Base-by-base conservation (phyloP, 2,797 vertebrate species). In the Moxostoma hubbsi region DNA sequence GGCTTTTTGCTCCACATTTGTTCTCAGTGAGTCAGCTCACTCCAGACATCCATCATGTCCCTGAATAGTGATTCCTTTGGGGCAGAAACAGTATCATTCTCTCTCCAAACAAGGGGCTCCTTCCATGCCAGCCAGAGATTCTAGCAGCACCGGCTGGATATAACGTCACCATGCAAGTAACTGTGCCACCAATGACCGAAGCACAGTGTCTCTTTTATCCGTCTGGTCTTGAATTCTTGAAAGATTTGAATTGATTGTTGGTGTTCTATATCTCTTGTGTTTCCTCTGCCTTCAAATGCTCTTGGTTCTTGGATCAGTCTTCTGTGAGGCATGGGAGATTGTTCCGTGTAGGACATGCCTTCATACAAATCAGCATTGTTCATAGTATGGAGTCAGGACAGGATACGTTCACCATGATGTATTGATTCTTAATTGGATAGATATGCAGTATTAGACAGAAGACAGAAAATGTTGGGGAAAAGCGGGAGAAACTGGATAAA, bases 131-230 rank as follows among this genome's bases (percentile, higher is more conserved):
- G 66, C 80, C 55, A 77, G 68, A 71, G 62, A 85, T 86, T 72
- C 47, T 75, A 83, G 87, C 85, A 74, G 43, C 69, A 66, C 70
- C 73, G 73, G 58, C 51, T 45, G 81, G 81, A 79, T 54, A 45
- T 36, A 46, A 81, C 18, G 66, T 84, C 81, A 81, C 80, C 58
- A 63, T 83, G 36, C 62, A 1, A 10, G 83, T 78, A 51, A 50
- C 70, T 72, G 69, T 54, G 78, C 83, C 73, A 71, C 50, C 57
- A 61, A 74, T 82, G 72, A 76, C 82, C 81, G 59, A 61, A 43
- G 63, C 73, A 83, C 81, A 78, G 79, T 74, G 62, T 63, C 68
- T 24, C 86, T 83, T 85, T 66, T 67, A 82, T 84, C 83, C 69
- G 9, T 75, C 76, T 66, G 64, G 57, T 77, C 65, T 83, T 80